Evolutionary conservation across 2,113 vertebrate species (phyloP), one percentile per base, ranked within the genome.

Genomic region (Macquaria ambigua): DNA sequence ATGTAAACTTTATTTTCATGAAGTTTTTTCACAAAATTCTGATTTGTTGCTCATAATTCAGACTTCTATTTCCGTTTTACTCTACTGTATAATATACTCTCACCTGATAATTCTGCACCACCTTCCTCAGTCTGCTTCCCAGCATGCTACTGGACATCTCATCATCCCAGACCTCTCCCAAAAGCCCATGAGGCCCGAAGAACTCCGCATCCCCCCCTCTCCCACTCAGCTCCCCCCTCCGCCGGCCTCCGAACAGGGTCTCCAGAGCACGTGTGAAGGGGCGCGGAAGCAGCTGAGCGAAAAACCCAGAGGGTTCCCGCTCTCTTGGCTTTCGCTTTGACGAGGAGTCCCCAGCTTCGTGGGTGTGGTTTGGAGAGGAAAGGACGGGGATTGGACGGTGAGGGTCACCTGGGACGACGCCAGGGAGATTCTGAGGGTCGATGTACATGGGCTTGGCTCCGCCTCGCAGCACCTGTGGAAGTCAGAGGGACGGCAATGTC

Each of bases 61-160:
- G 55, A 58, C 23, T 56, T 55, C 21, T 28, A 25, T 25, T 6
- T 52, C 18, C 50, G 18, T 16, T 6, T 52, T 52, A 18, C 15
- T 37, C 15, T 31, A 63, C 16, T 39, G 34, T 20, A 63, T 63
- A 37, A 63, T 43, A 6, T 31, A 69, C n/a, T 25, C 78, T 92
- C 39, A 94, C 96, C 95, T 96, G 95, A 77, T 96, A 97, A 85
- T 96, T 96, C 88, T 94, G 92, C 79, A 96, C 95, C 87, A 96
- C 95, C 59, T 94, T 96, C 90, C 78, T 95, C 81, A 97, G 91
- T 50, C 96, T 74, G 75, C 64, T 93, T 1, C 93, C 93, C 84
- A 97, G 93, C 94, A 95, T 95, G 89, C 41, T 92, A 37, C 90
- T 95, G 62, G 96, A 96, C 95, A 95, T 96, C 78, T 96, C 93